Conservation (phyloP, 1,140 invertebrate species). For the Lycorma delicatula region DNA sequence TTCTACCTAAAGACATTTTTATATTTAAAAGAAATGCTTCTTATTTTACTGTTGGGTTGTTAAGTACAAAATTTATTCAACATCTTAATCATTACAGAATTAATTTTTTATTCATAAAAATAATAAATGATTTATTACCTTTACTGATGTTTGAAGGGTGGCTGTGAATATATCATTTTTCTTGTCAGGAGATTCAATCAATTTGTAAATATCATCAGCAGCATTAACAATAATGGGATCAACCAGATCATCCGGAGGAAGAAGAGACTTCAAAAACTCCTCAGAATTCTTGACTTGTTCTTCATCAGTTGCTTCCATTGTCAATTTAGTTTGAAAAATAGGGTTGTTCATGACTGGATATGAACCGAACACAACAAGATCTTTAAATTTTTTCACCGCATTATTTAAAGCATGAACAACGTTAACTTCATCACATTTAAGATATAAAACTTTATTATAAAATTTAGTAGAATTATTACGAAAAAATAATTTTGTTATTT, state of each 20-base stretch:
- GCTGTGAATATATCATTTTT: no score
- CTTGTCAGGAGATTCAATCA: no score
- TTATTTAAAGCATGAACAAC: conserved; percentile 45
- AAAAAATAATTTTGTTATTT: conserved; percentile 33
- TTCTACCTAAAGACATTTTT: no score
- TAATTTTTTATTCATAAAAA: background rate
- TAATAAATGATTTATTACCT: conserved; percentile 20
- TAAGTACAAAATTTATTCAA: no score
- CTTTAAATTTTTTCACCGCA: conserved; percentile 43
- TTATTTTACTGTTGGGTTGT: no score
- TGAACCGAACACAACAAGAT: conserved; percentile 52
- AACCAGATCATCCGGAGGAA: conserved; percentile 21
- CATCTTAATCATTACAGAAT: no score
- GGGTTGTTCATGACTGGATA: conserved; percentile 51
- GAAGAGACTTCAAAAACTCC: conserved; percentile 31
- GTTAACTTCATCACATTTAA: conserved; percentile 48
- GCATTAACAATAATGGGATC: background rate
- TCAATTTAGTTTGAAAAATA: conserved; percentile 39
- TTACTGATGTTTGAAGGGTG: conserved; percentile 24
- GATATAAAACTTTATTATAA: conserved; percentile 40
- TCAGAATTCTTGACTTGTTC: conserved; percentile 33
- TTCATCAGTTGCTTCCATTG: conserved; percentile 38
- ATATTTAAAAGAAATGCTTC: no score
- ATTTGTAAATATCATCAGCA: conserved; percentile 4
- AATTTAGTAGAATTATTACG: conserved; percentile 27